Base-by-base conservation (phyloP, 2,888 invertebrate species). In the Diadromus collaris region DNA sequence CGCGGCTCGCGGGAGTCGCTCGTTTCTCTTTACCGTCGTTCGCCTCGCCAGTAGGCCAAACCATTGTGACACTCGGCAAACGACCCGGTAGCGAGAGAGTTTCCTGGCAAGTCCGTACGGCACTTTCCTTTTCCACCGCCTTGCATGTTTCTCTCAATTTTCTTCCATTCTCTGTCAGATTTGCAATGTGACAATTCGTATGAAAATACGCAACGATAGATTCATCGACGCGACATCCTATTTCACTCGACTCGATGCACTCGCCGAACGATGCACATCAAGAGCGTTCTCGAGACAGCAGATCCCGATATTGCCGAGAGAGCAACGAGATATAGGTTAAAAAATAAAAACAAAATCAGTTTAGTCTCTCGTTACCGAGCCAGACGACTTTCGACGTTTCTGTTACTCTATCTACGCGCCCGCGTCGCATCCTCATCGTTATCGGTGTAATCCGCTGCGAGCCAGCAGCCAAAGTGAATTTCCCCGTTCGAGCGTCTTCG, bases 371-470 rank as follows among this genome's bases (percentile, higher is more conserved):
- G 68, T 68, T 68, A 58, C 44, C 44, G 29, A n/a, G 56, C 56
- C 56, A 19, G n/a, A 44, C 24, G n/a, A 4, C 21, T 48, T 9
- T 51, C 48, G 48, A 65, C 48, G 19, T 13, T 46, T 60, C 10
- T 58, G 44, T 58, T 48, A 56, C 29, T 63, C 27, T 44, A 6
- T 32, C 32, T 32, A 3, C 6, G 38, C 38, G 13, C 38, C 38
- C 38, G n/a, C 48, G 46, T 32, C 24, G 41, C 67, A 27, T 44
- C 58, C 56, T 61, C 60, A 21, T 69, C 73, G 73, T 76, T 79
- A 79, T 79, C 79, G 54, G 51, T 56, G 73, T 76, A 73, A 68
- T 76, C 68, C 16, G 60, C 70, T 76, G 64, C 70, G 65, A 70
- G 68, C 64, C 64, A 41, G 41, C 10, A 78, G 64, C 4, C 60